phyloP scores from a whole-genome alignment of 2,797 vertebrate genomes.

The Propithecus perrieri region DNA sequence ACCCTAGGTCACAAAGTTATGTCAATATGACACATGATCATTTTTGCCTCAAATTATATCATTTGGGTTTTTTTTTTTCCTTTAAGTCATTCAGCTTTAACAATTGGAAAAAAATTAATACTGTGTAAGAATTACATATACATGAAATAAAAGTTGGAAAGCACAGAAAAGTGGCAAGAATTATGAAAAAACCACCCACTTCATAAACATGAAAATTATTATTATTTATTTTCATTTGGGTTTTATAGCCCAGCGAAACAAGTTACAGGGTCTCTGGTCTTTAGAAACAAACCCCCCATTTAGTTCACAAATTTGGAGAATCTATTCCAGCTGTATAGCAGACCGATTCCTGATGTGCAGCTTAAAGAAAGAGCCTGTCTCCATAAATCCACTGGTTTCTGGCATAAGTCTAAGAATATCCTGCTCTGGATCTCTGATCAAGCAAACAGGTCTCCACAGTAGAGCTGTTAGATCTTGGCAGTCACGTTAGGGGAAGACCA shows the following conservation, averaged over 20 bases:
- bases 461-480: neutral
- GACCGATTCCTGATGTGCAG: neutral
- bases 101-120: neutral
- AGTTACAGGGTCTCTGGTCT: neutral
- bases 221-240: neutral
- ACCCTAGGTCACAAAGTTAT: neutral
- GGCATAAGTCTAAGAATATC: neutral
- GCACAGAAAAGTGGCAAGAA: neutral
- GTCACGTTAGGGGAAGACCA: neutral
- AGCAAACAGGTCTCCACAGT: neutral
- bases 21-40: neutral
- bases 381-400: neutral
- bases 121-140: neutral
- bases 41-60: neutral
- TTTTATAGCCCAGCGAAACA: neutral
- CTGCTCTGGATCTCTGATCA: neutral
- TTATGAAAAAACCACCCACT: neutral
- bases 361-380: neutral
- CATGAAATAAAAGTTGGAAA: neutral
- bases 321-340: neutral
- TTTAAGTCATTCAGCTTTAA: neutral
- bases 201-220: neutral
- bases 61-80: neutral
- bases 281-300: neutral
- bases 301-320: neutral